These are phyloP conservation scores for Prionailurus bengalensis DNA, from an alignment of 2,113 vertebrate genomes.

Conservation along the genomic window DNA sequence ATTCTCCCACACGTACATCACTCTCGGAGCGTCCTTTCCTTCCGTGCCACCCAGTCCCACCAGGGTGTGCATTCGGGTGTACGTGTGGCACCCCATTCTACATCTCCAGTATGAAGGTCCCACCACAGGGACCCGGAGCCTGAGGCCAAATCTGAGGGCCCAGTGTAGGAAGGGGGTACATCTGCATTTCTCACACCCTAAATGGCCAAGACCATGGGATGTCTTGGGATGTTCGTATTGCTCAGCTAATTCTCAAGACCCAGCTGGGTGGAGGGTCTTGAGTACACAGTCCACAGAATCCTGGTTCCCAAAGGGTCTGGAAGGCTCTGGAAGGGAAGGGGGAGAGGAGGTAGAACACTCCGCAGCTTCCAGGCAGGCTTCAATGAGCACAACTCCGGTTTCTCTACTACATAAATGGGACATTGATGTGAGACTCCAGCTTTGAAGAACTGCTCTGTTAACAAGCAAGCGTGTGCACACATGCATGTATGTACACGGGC, in stretches of 20 bases:
- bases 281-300: neutral
- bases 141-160: no score
- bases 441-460: neutral
- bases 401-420: neutral
- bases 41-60: neutral
- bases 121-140: neutral
- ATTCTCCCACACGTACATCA: neutral
- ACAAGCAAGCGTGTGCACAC: neutral
- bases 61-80: no score
- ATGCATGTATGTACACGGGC: rapidly evolving
- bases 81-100: neutral
- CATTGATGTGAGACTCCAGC: neutral
- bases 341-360: neutral
- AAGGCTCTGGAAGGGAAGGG: neutral
- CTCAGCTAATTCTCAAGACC: constrained; percentile 16
- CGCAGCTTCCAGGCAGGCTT: neutral
- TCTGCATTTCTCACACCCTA: neutral
- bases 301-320: neutral
- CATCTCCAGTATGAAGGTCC: neutral
- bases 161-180: rapidly evolving
- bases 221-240: neutral
- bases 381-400: neutral
- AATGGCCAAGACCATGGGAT: no score
- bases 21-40: neutral
- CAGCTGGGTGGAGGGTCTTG: neutral